A percentile compares a stretch with the other conserved stretches of the same genome.
phyloP scores from a whole-genome alignment of 2,888 invertebrate species.

The Fragum whitleyi region DNA sequence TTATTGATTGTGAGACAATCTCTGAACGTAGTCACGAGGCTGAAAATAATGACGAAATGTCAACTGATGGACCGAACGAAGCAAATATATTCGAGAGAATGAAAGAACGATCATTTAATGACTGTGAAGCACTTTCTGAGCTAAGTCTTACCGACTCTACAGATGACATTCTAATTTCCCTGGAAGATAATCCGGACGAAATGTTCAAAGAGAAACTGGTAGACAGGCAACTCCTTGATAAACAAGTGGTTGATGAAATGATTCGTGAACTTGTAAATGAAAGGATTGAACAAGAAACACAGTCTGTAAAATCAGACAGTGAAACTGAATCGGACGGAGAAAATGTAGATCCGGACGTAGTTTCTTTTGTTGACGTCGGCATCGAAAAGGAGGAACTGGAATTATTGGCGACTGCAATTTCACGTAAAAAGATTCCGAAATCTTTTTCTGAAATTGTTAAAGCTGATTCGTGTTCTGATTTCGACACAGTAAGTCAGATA shows the following conservation, averaged over 20 bases:
- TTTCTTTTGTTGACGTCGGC: not conserved
- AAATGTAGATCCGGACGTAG: not conserved
- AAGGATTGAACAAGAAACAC: not conserved
- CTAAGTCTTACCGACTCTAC: not conserved
- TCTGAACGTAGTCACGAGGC: not conserved
- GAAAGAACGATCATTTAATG: not conserved
- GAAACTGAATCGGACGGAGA: not conserved
- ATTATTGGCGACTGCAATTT: not conserved
- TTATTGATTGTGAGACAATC: not conserved
- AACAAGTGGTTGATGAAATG: conserved; percentile 20
- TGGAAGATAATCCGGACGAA: conserved; percentile 20
- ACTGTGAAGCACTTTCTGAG: not conserved
- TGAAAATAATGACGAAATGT: not conserved
- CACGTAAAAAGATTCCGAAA: not conserved
- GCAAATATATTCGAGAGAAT: not conserved
- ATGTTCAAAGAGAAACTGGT: conserved; percentile 10
- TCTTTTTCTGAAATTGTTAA: not conserved
- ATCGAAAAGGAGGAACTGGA: not conserved
- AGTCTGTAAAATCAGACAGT: not conserved
- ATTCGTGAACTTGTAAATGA: conserved; percentile 19
- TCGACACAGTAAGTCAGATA: not conserved
- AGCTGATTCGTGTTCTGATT: not conserved
- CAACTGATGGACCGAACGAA: not conserved
- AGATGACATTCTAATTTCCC: conserved; percentile 5
- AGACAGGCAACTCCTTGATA: not conserved